phyloP scores from a whole-genome alignment of 2,113 vertebrate genomes.

The Engystomops pustulosus region DNA sequence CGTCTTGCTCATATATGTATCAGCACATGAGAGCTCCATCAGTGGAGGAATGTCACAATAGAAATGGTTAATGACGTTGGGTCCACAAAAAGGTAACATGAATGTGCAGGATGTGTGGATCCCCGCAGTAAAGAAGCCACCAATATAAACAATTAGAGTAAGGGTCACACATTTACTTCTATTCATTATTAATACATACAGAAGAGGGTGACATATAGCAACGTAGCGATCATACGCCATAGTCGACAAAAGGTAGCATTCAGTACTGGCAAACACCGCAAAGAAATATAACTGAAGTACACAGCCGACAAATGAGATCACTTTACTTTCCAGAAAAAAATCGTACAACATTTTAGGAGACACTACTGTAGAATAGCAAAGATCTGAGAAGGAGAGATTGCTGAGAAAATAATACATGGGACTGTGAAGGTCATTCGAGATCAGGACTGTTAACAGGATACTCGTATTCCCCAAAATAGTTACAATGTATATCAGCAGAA shows the following conservation, averaged over 20 bases:
- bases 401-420: slow-evolving; percentile 56
- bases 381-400: slow-evolving; percentile 53
- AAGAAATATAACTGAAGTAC: slow-evolving; percentile 53
- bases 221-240: slow-evolving; percentile 55
- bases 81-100: slow-evolving; percentile 47
- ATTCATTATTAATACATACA: slow-evolving; percentile 43
- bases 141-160: slow-evolving; percentile 27
- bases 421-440: slow-evolving; percentile 24
- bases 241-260: slow-evolving; percentile 46
- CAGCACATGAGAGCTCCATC: slow-evolving; percentile 48
- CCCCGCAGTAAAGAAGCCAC: slow-evolving; percentile 31
- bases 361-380: slow-evolving; percentile 46
- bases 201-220: slow-evolving; percentile 54
- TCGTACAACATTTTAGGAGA: slow-evolving; percentile 43
- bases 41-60: slow-evolving; percentile 54
- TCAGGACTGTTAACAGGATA: slow-evolving; percentile 11
- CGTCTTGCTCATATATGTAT: slow-evolving; percentile 48
- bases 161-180: slow-evolving; percentile 19
- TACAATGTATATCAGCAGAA: slow-evolving; percentile 45
- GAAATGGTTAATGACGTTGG: slow-evolving; percentile 53
- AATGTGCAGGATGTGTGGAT: slow-evolving; percentile 44
- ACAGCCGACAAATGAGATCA: slow-evolving; percentile 42
- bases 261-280: slow-evolving; percentile 40
- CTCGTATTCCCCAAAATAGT: slow-evolving; percentile 29
- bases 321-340: slow-evolving; percentile 27